phyloP scores from a whole-genome alignment of 2,797 vertebrate genomes.

The Phoxinus dragarum region DNA sequence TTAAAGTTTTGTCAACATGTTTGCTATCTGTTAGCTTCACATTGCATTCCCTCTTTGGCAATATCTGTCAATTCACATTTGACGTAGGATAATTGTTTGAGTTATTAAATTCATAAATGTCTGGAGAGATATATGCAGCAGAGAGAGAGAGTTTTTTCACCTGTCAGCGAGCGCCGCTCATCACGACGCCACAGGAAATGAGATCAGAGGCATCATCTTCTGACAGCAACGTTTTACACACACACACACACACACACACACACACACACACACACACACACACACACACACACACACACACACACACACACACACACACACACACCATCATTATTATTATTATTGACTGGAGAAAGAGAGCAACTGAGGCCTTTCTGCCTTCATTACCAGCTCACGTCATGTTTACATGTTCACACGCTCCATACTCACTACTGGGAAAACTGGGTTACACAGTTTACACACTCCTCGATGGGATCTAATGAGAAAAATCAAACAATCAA shows the following conservation, averaged over 20 bases:
- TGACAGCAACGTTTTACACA: conserved; percentile 82
- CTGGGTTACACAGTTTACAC: background rate
- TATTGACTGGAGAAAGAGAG: conserved; percentile 2
- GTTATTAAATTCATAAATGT: conserved; percentile 74
- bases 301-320: conserved; percentile 6
- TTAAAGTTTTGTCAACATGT: conserved; percentile 72
- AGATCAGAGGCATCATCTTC: conserved; percentile 76
- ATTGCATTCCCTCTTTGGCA: conserved; percentile 46
- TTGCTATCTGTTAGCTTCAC: background rate
- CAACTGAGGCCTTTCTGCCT: background rate
- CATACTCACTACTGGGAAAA: background rate
- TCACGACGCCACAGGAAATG: conserved; percentile 80
- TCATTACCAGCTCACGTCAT: background rate
- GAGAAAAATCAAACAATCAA: conserved; percentile 46
- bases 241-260: conserved; percentile 63
- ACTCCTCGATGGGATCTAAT: conserved; percentile 60
- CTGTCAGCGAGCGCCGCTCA: conserved; percentile 73
- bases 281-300: too few relatives aligned
- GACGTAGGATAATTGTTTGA: conserved; percentile 71
- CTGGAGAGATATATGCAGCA: conserved; percentile 57
- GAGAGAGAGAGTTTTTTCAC: conserved; percentile 64
- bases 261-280: too few relatives aligned
- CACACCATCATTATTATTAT: background rate
- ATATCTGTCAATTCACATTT: conserved; percentile 72
- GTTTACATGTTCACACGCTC: background rate